Evolutionary conservation across 2,113 vertebrate genomes (phyloP), one percentile per base, ranked within the genome.

Genomic region (Mus spicilegus): DNA sequence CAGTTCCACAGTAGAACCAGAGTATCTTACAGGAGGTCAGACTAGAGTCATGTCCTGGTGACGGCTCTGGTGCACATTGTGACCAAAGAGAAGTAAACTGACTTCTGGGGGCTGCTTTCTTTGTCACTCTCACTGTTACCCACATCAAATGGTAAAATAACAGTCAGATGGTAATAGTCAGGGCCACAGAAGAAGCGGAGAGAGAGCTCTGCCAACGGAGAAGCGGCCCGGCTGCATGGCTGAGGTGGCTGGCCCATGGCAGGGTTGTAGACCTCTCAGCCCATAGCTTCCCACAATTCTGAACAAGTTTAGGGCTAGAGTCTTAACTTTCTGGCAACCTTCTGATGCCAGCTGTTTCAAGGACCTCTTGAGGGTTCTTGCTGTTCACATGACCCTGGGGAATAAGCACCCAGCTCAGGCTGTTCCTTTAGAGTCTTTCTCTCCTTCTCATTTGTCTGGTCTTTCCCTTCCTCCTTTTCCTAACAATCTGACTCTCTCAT

Each of bases 341-440:
- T 7, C 67, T 12, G 28, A 1, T 0, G 39, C 54, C 28, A 7
- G 28, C 26, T 7, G 30, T 46, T 12, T 49, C 72, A 65, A 73
- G 39, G 49, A 54, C 51, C 49, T 65, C 30, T 42, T 17, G 46
- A 26, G 70, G 30, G 42, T 16, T 5, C 14, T 56, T 6, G 28
- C 70, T 1, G 0, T 39, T 75, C 13, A 0, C 33, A 20, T 5
- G 1, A 22, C 1, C 20, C 4, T 14, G 1, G 65, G 24, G 28
- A 11, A 0, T 22, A 24, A 22, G 13, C 9, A 10, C 0, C 2
- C 28, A 5, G 30, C 5, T 3, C 85, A 56, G 13, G 11, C 73
- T 36, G 0, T n/a, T 78, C 26, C 42, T 69, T 56, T 61, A 49
- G 16, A 26, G 10, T 7, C 54, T 28, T 75, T 82, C 42, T 75